Conservation (phyloP, 2,888 invertebrate genomes). For the Lasioglossum lativentre region DNA sequence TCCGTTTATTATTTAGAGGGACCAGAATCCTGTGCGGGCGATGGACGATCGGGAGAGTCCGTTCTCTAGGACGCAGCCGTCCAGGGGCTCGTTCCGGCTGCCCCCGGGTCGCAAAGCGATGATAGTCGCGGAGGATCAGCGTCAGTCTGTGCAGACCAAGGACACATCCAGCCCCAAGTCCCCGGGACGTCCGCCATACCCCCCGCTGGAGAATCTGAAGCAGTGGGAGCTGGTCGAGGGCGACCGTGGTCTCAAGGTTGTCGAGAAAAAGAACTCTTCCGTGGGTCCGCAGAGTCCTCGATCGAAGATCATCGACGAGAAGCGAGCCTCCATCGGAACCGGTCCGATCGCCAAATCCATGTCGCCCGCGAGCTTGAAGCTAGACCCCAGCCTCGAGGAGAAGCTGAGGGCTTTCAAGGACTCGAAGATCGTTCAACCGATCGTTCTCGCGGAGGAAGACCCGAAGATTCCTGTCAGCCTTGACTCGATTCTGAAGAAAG, state of each 20-base stretch:
- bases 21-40: constrained; percentile 23
- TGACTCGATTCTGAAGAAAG: constrained; percentile 76
- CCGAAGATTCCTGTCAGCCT: constrained; percentile 75
- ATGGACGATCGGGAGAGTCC: constrained; percentile 75
- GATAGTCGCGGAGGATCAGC: constrained; percentile 6
- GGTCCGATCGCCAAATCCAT: constrained; percentile 8
- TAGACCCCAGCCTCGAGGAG: constrained; percentile 69
- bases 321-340: background rate
- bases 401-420: constrained; percentile 74
- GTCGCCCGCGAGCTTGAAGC: constrained; percentile 20
- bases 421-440: constrained; percentile 73
- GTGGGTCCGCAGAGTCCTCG: background rate
- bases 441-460: constrained; percentile 32
- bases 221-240: constrained; percentile 80
- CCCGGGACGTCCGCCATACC: constrained; percentile 49
- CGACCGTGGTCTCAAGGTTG: constrained; percentile 82
- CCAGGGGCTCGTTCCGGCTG: constrained; percentile 61
- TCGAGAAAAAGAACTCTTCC: constrained; percentile 78
- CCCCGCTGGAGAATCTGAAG: constrained; percentile 74
- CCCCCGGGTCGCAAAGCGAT: constrained; percentile 42
- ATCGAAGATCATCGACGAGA: constrained; percentile 2
- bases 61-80: constrained; percentile 71
- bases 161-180: constrained; percentile 42
- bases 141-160: constrained; percentile 23
- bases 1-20: background rate